phyloP scores from a whole-genome alignment of 2,888 invertebrate genomes.

The Falcaria lacertinaria region DNA sequence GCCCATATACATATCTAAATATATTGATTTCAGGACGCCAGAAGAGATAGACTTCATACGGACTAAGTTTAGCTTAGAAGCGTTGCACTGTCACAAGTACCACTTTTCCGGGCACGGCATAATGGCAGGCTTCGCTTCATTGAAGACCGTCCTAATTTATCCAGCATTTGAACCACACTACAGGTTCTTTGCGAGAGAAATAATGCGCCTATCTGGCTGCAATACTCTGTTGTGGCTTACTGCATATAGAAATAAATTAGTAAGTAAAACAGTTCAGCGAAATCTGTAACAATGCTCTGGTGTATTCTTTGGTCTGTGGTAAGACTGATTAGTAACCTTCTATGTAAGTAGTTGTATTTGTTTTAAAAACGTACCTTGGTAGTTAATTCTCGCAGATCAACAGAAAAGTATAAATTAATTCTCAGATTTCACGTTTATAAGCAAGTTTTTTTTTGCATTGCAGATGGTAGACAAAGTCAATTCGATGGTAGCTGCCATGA shows the following conservation, averaged over 20 bases:
- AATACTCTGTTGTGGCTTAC: conserved; percentile 57
- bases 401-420: too few relatives aligned
- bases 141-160: conserved; percentile 61
- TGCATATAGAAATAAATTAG: conserved; percentile 65
- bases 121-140: conserved; percentile 35
- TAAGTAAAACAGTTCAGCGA: conserved; percentile 19
- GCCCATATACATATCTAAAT: too few relatives aligned
- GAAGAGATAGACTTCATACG: conserved; percentile 53
- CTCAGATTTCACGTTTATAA: too few relatives aligned
- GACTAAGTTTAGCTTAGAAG: conserved; percentile 49
- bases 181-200: conserved; percentile 80
- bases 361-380: too few relatives aligned
- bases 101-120: conserved; percentile 34
- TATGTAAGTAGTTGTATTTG: too few relatives aligned
- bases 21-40: conserved; percentile 38
- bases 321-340: too few relatives aligned
- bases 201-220: conserved; percentile 77
- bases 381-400: too few relatives aligned
- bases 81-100: conserved; percentile 51
- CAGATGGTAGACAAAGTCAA: conserved; percentile 59
- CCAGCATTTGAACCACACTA: conserved; percentile 80
- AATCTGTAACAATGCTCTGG: too few relatives aligned
- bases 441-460: neutral
- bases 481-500: conserved; percentile 46
- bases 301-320: too few relatives aligned